phyloP scores from a whole-genome alignment of 2,888 invertebrate genomes.

The Apamea crenata region DNA sequence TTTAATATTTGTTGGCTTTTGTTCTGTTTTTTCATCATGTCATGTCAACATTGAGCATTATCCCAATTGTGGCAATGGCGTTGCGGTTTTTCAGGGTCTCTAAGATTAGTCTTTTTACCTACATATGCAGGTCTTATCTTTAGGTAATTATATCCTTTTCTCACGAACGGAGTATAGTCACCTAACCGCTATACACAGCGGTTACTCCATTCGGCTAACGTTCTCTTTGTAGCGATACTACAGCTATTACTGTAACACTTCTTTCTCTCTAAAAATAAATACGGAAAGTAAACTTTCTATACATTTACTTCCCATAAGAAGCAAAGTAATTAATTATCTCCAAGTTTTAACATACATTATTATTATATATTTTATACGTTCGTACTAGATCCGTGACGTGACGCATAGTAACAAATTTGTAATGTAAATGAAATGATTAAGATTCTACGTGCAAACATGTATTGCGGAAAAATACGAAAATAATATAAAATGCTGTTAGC shows the following conservation, averaged over 20 bases:
- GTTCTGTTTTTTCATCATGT: background rate
- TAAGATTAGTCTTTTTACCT: background rate
- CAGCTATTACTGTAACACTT: conserved; percentile 13
- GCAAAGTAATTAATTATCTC: conserved; percentile 26
- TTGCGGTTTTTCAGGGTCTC: background rate
- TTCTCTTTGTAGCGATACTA: conserved; percentile 19
- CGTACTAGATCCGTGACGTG: conserved; percentile 37
- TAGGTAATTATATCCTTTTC: background rate
- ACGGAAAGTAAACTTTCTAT: conserved; percentile 45
- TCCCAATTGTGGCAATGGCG: background rate
- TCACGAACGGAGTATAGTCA: conserved; percentile 13
- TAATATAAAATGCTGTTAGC: conserved; percentile 44
- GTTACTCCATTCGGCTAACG: conserved; percentile 28
- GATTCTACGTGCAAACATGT: conserved; percentile 48
- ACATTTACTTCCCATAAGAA: conserved; percentile 26
- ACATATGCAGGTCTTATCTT: background rate
- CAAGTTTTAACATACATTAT: conserved; percentile 7
- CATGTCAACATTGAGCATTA: no score
- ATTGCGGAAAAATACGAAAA: conserved; percentile 48
- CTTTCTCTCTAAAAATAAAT: conserved; percentile 47
- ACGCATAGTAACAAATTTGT: conserved; percentile 43
- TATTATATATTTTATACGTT: conserved; percentile 1
- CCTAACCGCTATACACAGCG: conserved; percentile 26
- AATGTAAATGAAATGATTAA: conserved; percentile 56
- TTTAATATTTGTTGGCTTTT: background rate